These are phyloP conservation scores for Myiothlypis coronata DNA, from an alignment of 2,797 vertebrate species.

Conservation along the genomic window DNA sequence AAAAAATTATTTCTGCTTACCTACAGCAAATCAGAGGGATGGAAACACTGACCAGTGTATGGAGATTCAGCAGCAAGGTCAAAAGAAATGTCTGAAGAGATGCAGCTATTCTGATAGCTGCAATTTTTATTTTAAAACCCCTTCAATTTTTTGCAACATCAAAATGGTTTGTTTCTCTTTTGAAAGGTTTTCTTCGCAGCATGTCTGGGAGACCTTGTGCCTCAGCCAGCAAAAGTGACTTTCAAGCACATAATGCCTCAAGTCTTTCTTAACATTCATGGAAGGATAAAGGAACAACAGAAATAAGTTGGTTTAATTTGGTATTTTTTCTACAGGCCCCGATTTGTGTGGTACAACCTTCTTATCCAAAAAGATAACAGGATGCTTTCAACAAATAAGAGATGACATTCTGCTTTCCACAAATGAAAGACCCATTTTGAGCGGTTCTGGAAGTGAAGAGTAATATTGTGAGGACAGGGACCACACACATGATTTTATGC, in stretches of 20 bases:
- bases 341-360: not conserved
- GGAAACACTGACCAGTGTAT: not conserved
- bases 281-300: not conserved
- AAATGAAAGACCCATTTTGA: not conserved
- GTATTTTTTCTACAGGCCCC: not conserved
- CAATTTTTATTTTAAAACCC: not conserved
- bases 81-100: not conserved
- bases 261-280: not conserved
- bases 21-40: not conserved
- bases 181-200: not conserved
- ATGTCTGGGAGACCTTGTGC: not conserved
- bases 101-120: not conserved
- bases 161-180: not conserved
- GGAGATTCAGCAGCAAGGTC: not conserved
- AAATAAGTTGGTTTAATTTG: not conserved
- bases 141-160: not conserved
- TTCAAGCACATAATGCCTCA: not conserved
- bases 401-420: not conserved
- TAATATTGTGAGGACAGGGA: not conserved
- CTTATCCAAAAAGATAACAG: not conserved
- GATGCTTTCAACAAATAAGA: not conserved
- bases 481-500: not conserved
- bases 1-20: not conserved
- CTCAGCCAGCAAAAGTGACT: not conserved
- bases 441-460: not conserved